Percentiles rank a stretch among this genome's conserved stretches.
phyloP scores from a whole-genome alignment of 2,888 invertebrate species.

The Flabesymbios commensalis region DNA sequence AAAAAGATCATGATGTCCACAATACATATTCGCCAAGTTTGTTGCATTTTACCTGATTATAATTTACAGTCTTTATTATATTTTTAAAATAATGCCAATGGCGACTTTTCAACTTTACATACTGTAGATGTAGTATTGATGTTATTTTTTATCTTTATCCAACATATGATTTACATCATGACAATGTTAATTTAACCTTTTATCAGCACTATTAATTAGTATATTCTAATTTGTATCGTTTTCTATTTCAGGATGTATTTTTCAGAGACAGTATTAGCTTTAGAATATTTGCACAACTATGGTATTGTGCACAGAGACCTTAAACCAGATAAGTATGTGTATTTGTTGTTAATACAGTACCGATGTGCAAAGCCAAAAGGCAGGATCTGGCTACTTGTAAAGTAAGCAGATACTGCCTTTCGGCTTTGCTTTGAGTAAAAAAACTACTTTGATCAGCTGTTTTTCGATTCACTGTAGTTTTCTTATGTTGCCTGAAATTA shows the following conservation, averaged over 20 bases:
- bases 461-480: not conserved
- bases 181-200: not conserved
- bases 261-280: constrained; percentile 97
- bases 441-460: too few relatives aligned
- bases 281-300: constrained; percentile 98
- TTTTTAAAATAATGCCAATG: too few relatives aligned
- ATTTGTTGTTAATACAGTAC: too few relatives aligned
- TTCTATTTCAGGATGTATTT: constrained; percentile 75
- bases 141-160: too few relatives aligned
- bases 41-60: not conserved
- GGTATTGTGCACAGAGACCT: constrained; percentile 98
- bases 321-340: constrained; percentile 94
- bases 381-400: not conserved
- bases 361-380: too few relatives aligned
- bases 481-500: too few relatives aligned
- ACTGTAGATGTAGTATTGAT: not conserved
- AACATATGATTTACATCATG: not conserved
- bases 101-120: not conserved
- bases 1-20: not conserved
- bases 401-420: not conserved
- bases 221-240: not conserved
- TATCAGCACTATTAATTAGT: not conserved
- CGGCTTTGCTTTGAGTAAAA: constrained; percentile 85
- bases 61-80: too few relatives aligned
- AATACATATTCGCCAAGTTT: too few relatives aligned